Evolutionary conservation across 1,140 invertebrate genomes (phyloP).

Genomic region (Hormaphis cornu): DNA sequence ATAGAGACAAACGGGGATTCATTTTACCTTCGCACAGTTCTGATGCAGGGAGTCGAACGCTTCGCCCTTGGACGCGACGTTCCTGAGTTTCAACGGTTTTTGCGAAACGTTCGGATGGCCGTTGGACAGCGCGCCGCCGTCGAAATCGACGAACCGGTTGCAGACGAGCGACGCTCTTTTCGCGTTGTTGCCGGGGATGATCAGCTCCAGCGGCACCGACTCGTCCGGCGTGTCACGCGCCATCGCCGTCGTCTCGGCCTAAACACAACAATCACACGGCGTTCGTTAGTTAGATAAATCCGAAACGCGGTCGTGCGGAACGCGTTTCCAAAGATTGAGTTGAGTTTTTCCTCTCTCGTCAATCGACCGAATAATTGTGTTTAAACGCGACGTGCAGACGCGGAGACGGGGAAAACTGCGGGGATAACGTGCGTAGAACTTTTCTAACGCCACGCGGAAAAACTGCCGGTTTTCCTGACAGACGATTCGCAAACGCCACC

Average conservation of each 20-base stretch:
- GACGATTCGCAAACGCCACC: no score
- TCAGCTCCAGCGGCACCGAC: background rate
- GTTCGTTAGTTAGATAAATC: background rate
- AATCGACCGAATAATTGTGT: no score
- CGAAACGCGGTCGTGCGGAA: no score
- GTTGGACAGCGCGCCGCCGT: background rate
- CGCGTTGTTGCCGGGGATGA: background rate
- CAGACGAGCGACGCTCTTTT: conserved; percentile 7
- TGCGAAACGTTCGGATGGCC: background rate
- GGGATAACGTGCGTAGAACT: no score
- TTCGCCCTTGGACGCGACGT: conserved; percentile 10
- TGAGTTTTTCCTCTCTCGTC: no score
- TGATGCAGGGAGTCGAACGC: conserved; percentile 5
- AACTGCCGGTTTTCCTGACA: no score
- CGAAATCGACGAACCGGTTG: background rate
- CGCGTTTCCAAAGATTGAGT: no score
- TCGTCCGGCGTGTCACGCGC: conserved; percentile 19
- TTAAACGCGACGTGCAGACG: no score
- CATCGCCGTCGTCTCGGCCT: background rate
- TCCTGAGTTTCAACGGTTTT: conserved; percentile 9
- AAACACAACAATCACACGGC: no score
- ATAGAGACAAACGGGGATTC: background rate
- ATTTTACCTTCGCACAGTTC: background rate
- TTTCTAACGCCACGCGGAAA: no score
- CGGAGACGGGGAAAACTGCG: no score